These are phyloP conservation scores for Euphydryas editha DNA, from an alignment of 2,888 invertebrate species.

Conservation along the genomic window DNA sequence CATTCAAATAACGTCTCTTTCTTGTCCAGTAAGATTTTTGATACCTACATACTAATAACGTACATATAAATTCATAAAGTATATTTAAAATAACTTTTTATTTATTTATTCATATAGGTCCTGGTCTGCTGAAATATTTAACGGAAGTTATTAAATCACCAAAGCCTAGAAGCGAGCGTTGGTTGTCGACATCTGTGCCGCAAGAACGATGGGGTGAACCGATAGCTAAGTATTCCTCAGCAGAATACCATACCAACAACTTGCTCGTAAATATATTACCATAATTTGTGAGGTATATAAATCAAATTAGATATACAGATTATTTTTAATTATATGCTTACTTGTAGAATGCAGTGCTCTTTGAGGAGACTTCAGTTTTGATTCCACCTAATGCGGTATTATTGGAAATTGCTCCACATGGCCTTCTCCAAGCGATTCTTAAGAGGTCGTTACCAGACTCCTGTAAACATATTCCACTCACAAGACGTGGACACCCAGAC, in stretches of 20 bases:
- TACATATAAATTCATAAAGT: too few relatives aligned
- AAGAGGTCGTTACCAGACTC: conserved; percentile 87
- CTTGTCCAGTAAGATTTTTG: too few relatives aligned
- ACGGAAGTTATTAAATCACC: conserved; percentile 83
- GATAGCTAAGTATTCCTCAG: conserved; percentile 84
- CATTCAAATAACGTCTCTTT: too few relatives aligned
- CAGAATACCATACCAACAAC: conserved; percentile 94
- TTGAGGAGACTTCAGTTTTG: conserved; percentile 90
- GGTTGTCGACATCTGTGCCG: conserved; percentile 92
- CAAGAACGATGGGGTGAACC: conserved; percentile 81
- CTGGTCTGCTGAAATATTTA: conserved; percentile 83
- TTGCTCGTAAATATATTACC: conserved; percentile 79
- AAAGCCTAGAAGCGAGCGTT: conserved; percentile 85
- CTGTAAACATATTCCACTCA: conserved; percentile 88
- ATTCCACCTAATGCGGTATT: conserved; percentile 91
- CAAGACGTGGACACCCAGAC: conserved; percentile 87
- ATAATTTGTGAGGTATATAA: neutral
- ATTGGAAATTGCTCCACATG: conserved; percentile 95
- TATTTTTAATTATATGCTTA: neutral
- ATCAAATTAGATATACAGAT: neutral
- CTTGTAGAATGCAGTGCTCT: conserved; percentile 86
- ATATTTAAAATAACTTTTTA: too few relatives aligned
- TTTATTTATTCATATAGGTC: too few relatives aligned
- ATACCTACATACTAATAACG: too few relatives aligned
- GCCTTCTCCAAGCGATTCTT: conserved; percentile 93